Base-by-base conservation (phyloP, 2,797 vertebrate genomes). In the Hoplostethus atlanticus region DNA sequence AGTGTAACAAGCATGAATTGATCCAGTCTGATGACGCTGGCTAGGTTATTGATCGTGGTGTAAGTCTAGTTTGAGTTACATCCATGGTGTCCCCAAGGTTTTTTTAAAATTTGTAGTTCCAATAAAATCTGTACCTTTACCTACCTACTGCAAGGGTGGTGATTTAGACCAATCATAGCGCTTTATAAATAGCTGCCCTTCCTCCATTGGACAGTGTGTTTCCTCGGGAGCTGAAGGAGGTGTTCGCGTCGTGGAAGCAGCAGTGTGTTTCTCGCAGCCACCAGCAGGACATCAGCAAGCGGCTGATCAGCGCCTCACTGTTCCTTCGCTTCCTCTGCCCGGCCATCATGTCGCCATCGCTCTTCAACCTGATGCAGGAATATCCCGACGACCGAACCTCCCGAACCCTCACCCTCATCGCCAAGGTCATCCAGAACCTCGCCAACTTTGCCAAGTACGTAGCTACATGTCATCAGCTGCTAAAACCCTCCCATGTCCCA, bases 401-500 rank as follows among this genome's bases (percentile, higher is more conserved):
- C 5, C 95, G 97, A 6, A 98, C 97, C 0, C 96, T 99, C 70
- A 98, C 98, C 0, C 96, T 99, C 66, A 98, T 99, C 50, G 98
- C 98, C 73, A 99, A 99, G 85, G 98, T 99, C 91, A 98, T 99
- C 86, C 98, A 99, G 94, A 99, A 99, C 87, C 96, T 99, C 12
- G 98, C 98, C 90, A 99, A 99, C 90, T 99, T 99, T 86, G 92
- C 97, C 64, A 98, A 97, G 98, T 97, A 96, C 47, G 96, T 93
- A 64, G 21, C 21, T 21, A 21, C 21, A 21, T 21, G 21, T 21
- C 21, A 21, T 21, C 21, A 21, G 21, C 21, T 21, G 21, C 21
- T 21, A 21, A 21, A 21, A 21, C 21, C 21, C 21, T 21, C 21
- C 21, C 21, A 21, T 21, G 21, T 21, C 21, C 21, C 21, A 21